These are phyloP conservation scores for Pholis gunnellus DNA, from an alignment of 2,113 vertebrate genomes.

Conservation along the genomic window DNA sequence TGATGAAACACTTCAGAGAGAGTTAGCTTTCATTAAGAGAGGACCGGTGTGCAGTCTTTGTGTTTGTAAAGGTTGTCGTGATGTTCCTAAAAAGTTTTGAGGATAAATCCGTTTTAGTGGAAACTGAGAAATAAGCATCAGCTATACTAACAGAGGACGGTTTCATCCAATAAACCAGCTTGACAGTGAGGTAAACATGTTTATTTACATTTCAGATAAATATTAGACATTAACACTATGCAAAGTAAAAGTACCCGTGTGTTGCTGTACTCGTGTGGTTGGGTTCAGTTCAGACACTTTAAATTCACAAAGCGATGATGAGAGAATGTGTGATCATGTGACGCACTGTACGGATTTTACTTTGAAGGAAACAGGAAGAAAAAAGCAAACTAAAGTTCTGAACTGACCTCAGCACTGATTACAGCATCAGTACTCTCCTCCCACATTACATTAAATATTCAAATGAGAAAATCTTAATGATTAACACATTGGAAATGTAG, in stretches of 20 bases:
- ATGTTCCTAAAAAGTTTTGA: background rate
- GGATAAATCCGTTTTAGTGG: too few relatives aligned
- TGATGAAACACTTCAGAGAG: background rate
- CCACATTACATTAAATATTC: constrained; percentile 24
- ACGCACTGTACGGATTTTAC: background rate
- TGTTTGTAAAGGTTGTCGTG: background rate
- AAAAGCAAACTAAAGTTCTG: background rate
- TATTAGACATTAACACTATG: constrained; percentile 19
- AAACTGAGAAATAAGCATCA: background rate
- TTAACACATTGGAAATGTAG: background rate
- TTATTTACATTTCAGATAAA: constrained; percentile 57
- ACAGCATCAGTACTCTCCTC: background rate
- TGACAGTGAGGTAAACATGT: constrained; percentile 28
- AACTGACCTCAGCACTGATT: background rate
- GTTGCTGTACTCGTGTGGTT: background rate
- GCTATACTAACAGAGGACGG: background rate
- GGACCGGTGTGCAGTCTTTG: background rate
- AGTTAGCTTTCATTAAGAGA: background rate
- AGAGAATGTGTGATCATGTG: background rate
- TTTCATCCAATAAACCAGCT: background rate
- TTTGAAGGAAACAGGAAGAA: background rate
- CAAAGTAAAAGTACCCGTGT: background rate
- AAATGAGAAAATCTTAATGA: background rate
- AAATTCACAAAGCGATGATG: background rate
- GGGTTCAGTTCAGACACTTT: background rate